Evolutionary conservation across 2,888 invertebrate species (phyloP).

Genomic region (Celastrina argiolus): DNA sequence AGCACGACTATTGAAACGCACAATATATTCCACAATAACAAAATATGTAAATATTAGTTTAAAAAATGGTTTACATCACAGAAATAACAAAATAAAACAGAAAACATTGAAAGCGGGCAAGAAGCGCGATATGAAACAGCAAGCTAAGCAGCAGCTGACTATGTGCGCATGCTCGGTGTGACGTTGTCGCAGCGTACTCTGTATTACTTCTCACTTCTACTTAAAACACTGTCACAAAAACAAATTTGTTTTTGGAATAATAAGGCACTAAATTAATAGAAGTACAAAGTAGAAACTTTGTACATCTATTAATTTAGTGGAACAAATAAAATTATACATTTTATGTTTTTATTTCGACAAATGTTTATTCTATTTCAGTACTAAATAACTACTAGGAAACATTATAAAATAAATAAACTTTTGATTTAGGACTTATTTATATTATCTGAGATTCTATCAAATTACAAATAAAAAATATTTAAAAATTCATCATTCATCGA

Average conservation of each 20-base stretch:
- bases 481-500: conserved; percentile 24
- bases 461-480: neutral
- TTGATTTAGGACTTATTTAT: neutral
- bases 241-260: neutral
- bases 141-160: conserved; percentile 85
- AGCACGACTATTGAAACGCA: conserved; percentile 65
- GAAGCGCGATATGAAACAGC: conserved; percentile 81
- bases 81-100: conserved; percentile 78
- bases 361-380: no score
- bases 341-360: no score
- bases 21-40: conserved; percentile 63
- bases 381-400: no score
- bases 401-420: no score
- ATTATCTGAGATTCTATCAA: neutral
- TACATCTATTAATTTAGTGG: neutral
- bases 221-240: conserved; percentile 21
- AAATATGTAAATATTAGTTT: conserved; percentile 65
- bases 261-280: neutral
- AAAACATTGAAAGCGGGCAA: conserved; percentile 79
- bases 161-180: conserved; percentile 53
- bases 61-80: conserved; percentile 76
- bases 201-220: no score
- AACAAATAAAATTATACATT: neutral
- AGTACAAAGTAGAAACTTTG: no score
- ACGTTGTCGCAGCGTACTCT: conserved; percentile 53